Percentiles rank a stretch among this genome's conserved stretches.
phyloP scores from a whole-genome alignment of 2,113 vertebrate species.

The Anhinga anhinga region DNA sequence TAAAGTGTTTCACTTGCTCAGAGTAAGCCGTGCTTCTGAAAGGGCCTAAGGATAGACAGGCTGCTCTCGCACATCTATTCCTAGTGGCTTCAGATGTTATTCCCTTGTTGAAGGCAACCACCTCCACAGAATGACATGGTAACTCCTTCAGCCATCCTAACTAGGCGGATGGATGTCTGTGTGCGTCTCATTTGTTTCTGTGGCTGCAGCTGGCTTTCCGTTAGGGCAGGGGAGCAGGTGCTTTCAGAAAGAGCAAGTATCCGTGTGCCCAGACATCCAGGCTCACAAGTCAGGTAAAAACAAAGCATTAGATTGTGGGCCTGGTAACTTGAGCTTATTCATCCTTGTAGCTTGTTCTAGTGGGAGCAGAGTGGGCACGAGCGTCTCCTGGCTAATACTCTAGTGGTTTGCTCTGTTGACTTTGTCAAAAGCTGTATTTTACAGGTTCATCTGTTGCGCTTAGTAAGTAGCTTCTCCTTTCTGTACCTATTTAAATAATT shows the following conservation, averaged over 20 bases:
- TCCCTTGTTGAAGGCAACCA: background rate
- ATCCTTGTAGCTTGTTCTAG: background rate
- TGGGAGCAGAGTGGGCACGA: fast-evolving
- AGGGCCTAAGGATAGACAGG: background rate
- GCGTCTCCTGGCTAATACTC: background rate
- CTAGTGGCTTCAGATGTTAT: background rate
- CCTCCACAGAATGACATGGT: fast-evolving
- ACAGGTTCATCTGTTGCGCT: background rate
- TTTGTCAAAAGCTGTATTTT: background rate
- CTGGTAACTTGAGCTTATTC: background rate
- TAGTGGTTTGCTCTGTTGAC: background rate
- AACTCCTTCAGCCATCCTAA: background rate
- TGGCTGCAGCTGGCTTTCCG: background rate
- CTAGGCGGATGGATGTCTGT: background rate
- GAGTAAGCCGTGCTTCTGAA: background rate
- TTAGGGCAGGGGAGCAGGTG: background rate
- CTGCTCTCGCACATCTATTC: background rate
- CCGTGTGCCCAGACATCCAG: background rate
- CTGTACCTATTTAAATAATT: background rate
- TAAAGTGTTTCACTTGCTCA: background rate
- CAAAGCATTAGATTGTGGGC: fast-evolving
- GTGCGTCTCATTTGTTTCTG: background rate
- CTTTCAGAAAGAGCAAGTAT: background rate
- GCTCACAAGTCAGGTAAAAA: background rate
- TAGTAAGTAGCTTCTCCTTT: background rate